These are phyloP conservation scores for Sericinus montela DNA, from an alignment of 2,888 invertebrate species.

Conservation along the genomic window DNA sequence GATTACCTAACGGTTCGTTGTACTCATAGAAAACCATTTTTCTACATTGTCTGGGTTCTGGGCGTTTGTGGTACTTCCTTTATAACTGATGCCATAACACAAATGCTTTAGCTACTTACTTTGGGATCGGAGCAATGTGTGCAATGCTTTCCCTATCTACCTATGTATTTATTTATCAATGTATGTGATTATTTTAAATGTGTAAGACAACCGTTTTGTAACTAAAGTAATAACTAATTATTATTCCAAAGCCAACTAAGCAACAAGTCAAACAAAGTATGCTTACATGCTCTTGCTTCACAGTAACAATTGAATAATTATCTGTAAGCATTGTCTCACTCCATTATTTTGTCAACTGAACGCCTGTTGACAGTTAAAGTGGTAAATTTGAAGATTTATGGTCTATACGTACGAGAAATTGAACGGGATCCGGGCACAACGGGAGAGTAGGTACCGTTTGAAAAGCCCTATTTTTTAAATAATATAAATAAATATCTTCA, in stretches of 20 bases:
- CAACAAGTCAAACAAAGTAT: slow-evolving; percentile 29
- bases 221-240: slow-evolving; percentile 4
- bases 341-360: slow-evolving; percentile 60
- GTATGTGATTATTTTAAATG: neutral
- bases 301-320: slow-evolving; percentile 46
- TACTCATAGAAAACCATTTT: no score
- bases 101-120: no score
- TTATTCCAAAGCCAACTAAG: slow-evolving; percentile 16
- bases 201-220: no score
- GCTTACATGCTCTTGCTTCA: slow-evolving; percentile 37
- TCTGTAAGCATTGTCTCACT: slow-evolving; percentile 48
- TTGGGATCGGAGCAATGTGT: no score
- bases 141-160: no score
- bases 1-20: no score
- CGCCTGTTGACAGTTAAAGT: slow-evolving; percentile 51
- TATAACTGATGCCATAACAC: no score
- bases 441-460: slow-evolving; percentile 7
- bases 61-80: no score
- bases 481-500: neutral
- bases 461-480: slow-evolving; percentile 6
- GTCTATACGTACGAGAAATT: slow-evolving; percentile 27
- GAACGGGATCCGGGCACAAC: slow-evolving; percentile 17
- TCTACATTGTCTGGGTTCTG: no score
- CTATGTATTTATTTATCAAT: no score
- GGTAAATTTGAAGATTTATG: slow-evolving; percentile 60